Evolutionary conservation across 2,113 vertebrate species (phyloP).

Genomic region (Speoplatyrhinus poulsoni): DNA sequence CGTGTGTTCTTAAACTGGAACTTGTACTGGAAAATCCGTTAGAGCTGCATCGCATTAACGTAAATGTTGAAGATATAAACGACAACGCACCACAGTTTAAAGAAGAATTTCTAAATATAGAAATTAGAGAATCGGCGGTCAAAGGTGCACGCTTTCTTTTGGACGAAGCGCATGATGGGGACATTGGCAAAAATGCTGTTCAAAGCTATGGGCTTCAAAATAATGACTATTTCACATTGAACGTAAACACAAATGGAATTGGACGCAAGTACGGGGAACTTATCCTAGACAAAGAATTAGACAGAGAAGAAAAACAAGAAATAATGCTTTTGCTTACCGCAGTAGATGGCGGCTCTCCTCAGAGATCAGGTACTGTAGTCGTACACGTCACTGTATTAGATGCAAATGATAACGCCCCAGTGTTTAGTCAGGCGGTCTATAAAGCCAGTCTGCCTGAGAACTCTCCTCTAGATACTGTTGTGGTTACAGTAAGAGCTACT

Average conservation of each 20-base stretch:
- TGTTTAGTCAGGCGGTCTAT: no score
- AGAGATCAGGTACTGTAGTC: no score
- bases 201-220: constrained; percentile 64
- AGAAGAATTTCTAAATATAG: constrained; percentile 57
- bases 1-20: constrained; percentile 20
- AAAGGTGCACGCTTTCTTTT: constrained; percentile 65
- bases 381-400: no score
- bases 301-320: no score
- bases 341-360: no score
- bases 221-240: constrained; percentile 72
- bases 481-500: no score
- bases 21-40: constrained; percentile 66
- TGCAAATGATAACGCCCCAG: no score
- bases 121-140: constrained; percentile 26
- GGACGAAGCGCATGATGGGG: constrained; percentile 74
- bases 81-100: background rate
- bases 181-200: constrained; percentile 54
- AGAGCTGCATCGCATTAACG: constrained; percentile 59
- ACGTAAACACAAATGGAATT: constrained; percentile 15
- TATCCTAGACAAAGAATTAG: no score
- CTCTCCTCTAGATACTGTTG: no score
- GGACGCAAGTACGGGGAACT: no score
- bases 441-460: no score
- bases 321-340: no score
- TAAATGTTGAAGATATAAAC: constrained; percentile 40